Evolutionary conservation across 1,140 invertebrate species (phyloP), one percentile per base, ranked within the genome.

Genomic region (Caenorhabditis inopinata): DNA sequence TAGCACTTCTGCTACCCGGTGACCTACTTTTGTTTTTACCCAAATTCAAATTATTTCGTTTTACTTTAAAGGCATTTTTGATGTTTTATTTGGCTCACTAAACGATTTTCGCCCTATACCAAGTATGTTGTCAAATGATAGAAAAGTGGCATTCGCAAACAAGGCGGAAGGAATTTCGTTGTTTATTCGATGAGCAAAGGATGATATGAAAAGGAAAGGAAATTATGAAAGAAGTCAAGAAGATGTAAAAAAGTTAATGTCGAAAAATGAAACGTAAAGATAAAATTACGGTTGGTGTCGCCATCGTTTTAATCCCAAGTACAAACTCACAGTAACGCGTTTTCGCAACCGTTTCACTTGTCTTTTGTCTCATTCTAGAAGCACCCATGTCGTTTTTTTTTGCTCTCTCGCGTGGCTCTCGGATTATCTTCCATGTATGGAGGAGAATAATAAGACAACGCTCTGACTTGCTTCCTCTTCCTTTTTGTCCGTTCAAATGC

Each of bases 251-350:
- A 68, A 38, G n/a, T 11, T 68, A 18, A 18, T 68, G 32, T 42
- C 16, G 32, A 38, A 38, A 68, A 38, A 21, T 32, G 4, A 16
- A 32, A 58, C n/a, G 12, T 21, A 32, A 62, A 25, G 18, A 21
- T 16, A 68, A 68, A 68, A 42, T 42, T 42, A 42, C 4, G 25
- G 58, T 38, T 3, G 38, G 6, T 5, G 58, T 38, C 1, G 58
- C 23, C 29, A 68, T 7, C n/a, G 58, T 68, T 32, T 68, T 68
- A 68, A 68, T 68, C 58, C 32, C 58, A 68, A 68, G 32, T 42
- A 21, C 58, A 68, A 68, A 68, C 2, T 42, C 32, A 18, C 32
- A 18, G 32, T 29, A 32, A 32, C 18, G n/a, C n/a, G n/a, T 5
- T 42, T 42, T 42, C 58, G 58, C 58, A n/a, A 42, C 58, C 58